Base-by-base conservation (phyloP, 2,797 vertebrate genomes). In the Peromyscus eremicus region DNA sequence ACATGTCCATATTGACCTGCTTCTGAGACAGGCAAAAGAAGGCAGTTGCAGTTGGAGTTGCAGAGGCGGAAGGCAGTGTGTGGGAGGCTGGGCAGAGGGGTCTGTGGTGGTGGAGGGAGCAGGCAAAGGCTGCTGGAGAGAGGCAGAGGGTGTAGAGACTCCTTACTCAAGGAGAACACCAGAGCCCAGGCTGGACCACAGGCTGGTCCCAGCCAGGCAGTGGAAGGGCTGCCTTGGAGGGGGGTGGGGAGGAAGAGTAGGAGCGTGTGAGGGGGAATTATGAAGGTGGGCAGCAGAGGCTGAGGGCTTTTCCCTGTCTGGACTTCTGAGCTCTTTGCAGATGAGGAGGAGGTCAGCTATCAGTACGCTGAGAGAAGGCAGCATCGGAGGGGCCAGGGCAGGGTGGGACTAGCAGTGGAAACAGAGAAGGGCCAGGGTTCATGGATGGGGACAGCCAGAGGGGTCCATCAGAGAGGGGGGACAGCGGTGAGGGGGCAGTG, bases 261-360 rank as follows among this genome's bases (percentile, higher is more conserved):
- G n/a, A 6, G 6, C 27, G 27, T 0, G 0, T 64, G 76, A 29
- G 49, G 52, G 13, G 66, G 52, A 32, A 43, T 49, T 3, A 11
- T 5, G 52, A 52, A 71, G 37, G 64, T 13, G n/a, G 37, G 25
- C 12, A 46, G 66, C 49, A 32, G 81, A 81, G 34, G 9, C 1
- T 0, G 9, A 57, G 10, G 64, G 29, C 19, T 66, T 77, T 68
- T 29, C 60, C 4, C 1, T 17, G 66, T 92, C 46, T 40, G 82
- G n/a, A 21, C 16, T 91, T 79, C 75, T 68, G 62, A 70, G 89
- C 88, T 92, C 88, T 92, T 75, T 62, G 57, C 29, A 46, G 76
- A 23, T 13, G 37, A 77, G 37, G 83, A 73, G 40, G 66, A 71
- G n/a, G 17, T 52, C 8, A 37, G 52, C 68, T 77, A 23, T 71